Percentiles rank a stretch among this genome's conserved stretches.
These are phyloP conservation scores for Teleogryllus occipitalis DNA, from an alignment of 1,140 invertebrate genomes.

Conservation along the genomic window DNA sequence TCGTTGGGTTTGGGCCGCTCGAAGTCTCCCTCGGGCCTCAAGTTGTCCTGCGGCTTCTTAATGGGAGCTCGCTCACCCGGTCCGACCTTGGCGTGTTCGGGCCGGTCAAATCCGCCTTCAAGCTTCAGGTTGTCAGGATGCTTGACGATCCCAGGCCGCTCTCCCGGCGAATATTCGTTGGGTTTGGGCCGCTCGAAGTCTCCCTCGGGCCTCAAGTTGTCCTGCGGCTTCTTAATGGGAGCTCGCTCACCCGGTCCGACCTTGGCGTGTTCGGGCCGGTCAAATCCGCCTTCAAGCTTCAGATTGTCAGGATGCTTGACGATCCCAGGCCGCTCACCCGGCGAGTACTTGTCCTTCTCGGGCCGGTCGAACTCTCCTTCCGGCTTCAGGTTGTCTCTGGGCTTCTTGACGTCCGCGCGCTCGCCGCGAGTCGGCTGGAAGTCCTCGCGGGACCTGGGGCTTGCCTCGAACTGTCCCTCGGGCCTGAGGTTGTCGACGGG, in stretches of 20 bases:
- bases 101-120: slow-evolving; percentile 37
- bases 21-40: slow-evolving; percentile 48
- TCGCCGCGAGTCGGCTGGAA: slow-evolving; percentile 25
- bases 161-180: slow-evolving; percentile 31
- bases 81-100: not conserved
- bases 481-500: slow-evolving; percentile 35
- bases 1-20: slow-evolving; percentile 36
- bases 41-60: slow-evolving; percentile 49
- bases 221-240: slow-evolving; percentile 43
- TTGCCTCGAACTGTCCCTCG: slow-evolving; percentile 45
- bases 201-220: slow-evolving; percentile 50
- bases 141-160: slow-evolving; percentile 31
- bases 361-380: slow-evolving; percentile 31
- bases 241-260: slow-evolving; percentile 18
- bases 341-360: slow-evolving; percentile 33
- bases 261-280: slow-evolving; percentile 22
- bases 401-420: slow-evolving; percentile 31
- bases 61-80: slow-evolving; percentile 29
- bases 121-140: slow-evolving; percentile 44
- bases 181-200: slow-evolving; percentile 44
- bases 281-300: slow-evolving; percentile 39
- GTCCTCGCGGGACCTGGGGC: slow-evolving; percentile 42
- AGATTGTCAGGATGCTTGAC: slow-evolving; percentile 39
- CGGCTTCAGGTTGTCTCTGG: slow-evolving; percentile 28
- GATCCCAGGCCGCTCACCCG: slow-evolving; percentile 33